Evolutionary conservation across 1,140 invertebrate genomes (phyloP), one percentile per base, ranked within the genome.

Genomic region (Oreohelix idahoensis): DNA sequence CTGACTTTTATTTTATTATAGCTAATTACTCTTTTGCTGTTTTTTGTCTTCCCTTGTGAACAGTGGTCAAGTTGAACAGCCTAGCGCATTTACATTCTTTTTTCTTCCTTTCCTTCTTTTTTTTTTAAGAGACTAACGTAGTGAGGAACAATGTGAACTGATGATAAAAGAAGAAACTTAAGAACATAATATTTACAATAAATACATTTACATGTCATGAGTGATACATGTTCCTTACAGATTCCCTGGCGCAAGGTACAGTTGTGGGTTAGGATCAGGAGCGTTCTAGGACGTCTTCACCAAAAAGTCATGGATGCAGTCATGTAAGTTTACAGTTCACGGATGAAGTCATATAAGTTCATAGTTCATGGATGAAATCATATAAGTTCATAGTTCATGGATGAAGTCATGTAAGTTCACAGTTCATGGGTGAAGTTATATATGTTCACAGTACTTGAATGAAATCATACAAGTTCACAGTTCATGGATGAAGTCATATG

Each of bases 241-340:
- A 79, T 71, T 32, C 11, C 70, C 29, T 84, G 84, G 84, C 38
- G 63, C 29, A 84, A 84, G 51, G 20, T 84, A 36, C 39, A 42
- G 13, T 32, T 84, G 17, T 85, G 80, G 84, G 66, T 81, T 1
- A 53, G 20, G 49, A 85, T 83, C 32, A 73, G 70, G 8, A 11
- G 42, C 76, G 53, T 79, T 8, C 80, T 85, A 26, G 38, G 42
- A 38, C 13, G 66, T 26, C 39, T 83, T 8, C 80, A 82, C 10
- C 20, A 78, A 5, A 63, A 73, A 39, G 49, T 79, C 36, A 53
- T 81, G 8, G 45, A 76, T 8, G 17, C 49, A 35, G 76, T 77
- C 51, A 78, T 77, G 84, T 85, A 29, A 83, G 84, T 81, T 38
- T 49, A 11, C 17, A 17, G 10, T 49, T n/a, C n/a, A 49, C 10